phyloP scores from a whole-genome alignment of 2,113 vertebrate species.

The Cyprinodon tularosa region DNA sequence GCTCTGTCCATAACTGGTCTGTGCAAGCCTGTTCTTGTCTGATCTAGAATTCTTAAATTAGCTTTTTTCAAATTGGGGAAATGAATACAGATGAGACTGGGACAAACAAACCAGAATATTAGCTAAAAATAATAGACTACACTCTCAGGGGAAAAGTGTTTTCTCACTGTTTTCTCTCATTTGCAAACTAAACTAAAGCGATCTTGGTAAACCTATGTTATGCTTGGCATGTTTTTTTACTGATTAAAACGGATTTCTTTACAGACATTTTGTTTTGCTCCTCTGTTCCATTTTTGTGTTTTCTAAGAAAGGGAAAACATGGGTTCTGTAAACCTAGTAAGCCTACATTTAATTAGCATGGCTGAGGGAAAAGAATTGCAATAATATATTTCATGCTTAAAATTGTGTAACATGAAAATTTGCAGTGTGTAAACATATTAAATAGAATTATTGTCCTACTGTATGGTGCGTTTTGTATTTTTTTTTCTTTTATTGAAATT shows the following conservation, averaged over 20 bases:
- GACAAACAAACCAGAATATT: no score
- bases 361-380: conserved; percentile 51
- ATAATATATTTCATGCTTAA: conserved; percentile 33
- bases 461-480: neutral
- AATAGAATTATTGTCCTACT: neutral
- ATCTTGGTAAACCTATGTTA: neutral
- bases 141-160: no score
- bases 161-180: neutral
- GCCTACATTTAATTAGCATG: conserved; percentile 54
- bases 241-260: neutral
- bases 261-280: neutral
- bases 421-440: conserved; percentile 34
- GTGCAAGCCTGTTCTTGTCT: no score
- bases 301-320: conserved; percentile 7
- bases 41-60: no score
- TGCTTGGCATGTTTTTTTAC: neutral
- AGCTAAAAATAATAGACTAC: no score
- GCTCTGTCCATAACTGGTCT: no score
- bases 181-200: neutral
- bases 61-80: no score
- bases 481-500: neutral
- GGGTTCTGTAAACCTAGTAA: conserved; percentile 9
- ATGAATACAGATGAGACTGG: no score
- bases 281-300: neutral
- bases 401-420: conserved; percentile 27